Conservation (phyloP, 2,888 invertebrate genomes). For the Spodoptera littoralis region DNA sequence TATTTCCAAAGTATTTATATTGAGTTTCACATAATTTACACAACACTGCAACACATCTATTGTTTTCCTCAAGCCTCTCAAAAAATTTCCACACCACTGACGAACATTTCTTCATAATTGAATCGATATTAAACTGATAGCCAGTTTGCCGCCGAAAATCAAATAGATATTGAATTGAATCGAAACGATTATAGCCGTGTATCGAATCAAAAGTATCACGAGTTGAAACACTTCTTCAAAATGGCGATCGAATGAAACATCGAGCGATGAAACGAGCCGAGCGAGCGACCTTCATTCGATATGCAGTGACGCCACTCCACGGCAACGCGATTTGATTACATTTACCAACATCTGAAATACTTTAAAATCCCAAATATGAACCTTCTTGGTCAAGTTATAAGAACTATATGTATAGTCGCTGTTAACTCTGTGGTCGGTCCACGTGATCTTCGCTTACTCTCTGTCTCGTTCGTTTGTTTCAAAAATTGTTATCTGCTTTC, state of each 20-base stretch:
- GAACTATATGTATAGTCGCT: not conserved
- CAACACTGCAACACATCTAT: slow-evolving; percentile 79
- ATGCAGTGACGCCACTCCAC: slow-evolving; percentile 44
- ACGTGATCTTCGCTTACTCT: slow-evolving; percentile 25
- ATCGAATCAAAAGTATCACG: slow-evolving; percentile 80
- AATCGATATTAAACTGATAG: slow-evolving; percentile 65
- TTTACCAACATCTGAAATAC: slow-evolving; percentile 13
- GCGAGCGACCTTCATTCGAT: slow-evolving; percentile 70
- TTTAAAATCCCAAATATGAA: slow-evolving; percentile 1
- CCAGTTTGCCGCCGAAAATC: slow-evolving; percentile 75
- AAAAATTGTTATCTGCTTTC: slow-evolving; percentile 4
- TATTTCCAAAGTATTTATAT: slow-evolving; percentile 85
- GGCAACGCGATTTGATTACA: slow-evolving; percentile 20
- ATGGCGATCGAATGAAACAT: slow-evolving; percentile 77
- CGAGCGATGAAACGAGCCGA: slow-evolving; percentile 59
- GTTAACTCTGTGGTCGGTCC: slow-evolving; percentile 9
- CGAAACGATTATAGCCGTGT: slow-evolving; percentile 70
- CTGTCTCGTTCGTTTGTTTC: slow-evolving; percentile 27
- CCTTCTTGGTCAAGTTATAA: fast-evolving
- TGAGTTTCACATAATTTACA: slow-evolving; percentile 85
- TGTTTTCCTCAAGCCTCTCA: slow-evolving; percentile 77
- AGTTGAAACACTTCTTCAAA: slow-evolving; percentile 65
- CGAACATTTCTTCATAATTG: slow-evolving; percentile 81
- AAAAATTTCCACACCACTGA: slow-evolving; percentile 85
- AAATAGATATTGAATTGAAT: slow-evolving; percentile 64